Evolutionary conservation across 1,140 invertebrate genomes (phyloP), one percentile per base, ranked within the genome.

Genomic region (Cherax quadricarinatus): DNA sequence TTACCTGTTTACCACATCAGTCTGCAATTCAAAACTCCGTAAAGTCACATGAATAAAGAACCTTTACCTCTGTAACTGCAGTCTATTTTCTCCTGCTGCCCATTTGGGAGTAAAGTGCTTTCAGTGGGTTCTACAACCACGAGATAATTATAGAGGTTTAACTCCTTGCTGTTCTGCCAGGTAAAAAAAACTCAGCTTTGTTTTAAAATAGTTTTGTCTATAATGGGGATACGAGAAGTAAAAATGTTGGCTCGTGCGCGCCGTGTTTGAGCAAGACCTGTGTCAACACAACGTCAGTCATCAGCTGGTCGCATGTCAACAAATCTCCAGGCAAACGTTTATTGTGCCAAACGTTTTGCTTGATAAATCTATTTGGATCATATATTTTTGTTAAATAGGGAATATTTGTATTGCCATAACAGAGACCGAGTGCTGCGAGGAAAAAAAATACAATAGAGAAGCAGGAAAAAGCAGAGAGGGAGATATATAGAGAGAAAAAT

Each of bases 121-220:
- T 57, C 14, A 57, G 53, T 57, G 53, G 53, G 1, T 9, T 57
- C 53, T 57, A 10, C 9, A 57, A 57, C 14, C 53, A 5, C 53
- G 14, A 57, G 14, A 57, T 57, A 41, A 41, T 41, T 41, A 41
- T 41, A 57, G 6, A 57, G 14, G 9, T 70, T 70, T 70, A 70
- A 1, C 21, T 21, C 53, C 21, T n/a, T 70, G 18, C 18, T 70
- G 66, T 18, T 70, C 18, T 70, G 66, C 21, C 16, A 70, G 21
- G 66, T 70, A 70, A 70, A 60, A 60, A 12, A 60, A 70, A 70
- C 2, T 70, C 18, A 70, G 53, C 14, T 57, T 57, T 57, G 53
- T 57, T 70, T n/a, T 70, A 14, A 70, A 70, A 70, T 70, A 70
- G 66, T 70, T 70, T 70, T 12, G 66, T 70, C 66, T 70, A 70